These are phyloP conservation scores for Agrotis clavis DNA, from an alignment of 2,888 invertebrate genomes.

Conservation along the genomic window DNA sequence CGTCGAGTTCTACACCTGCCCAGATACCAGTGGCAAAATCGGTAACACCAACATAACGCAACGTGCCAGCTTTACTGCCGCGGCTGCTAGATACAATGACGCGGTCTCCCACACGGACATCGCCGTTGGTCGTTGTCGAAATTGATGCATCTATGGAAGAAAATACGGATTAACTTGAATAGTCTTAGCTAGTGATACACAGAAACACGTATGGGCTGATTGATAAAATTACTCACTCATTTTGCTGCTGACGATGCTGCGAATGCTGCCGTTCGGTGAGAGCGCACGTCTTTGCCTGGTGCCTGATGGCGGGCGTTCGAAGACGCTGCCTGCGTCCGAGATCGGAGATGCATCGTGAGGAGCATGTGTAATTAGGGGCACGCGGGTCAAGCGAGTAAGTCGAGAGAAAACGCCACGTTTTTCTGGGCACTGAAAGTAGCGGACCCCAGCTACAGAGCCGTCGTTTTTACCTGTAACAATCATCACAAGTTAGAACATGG, in stretches of 20 bases:
- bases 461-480: conserved; percentile 96
- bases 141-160: conserved; percentile 84
- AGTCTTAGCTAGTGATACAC: background rate
- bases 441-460: conserved; percentile 97
- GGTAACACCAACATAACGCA: conserved; percentile 96
- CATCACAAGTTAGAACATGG: conserved; percentile 15
- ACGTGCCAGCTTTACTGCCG: conserved; percentile 96
- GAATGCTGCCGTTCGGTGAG: conserved; percentile 89
- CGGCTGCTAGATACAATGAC: conserved; percentile 97
- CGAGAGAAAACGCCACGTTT: conserved; percentile 98
- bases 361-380: conserved; percentile 91
- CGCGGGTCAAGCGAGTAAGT: conserved; percentile 95
- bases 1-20: conserved; percentile 99
- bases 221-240: conserved; percentile 85
- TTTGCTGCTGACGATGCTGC: conserved; percentile 89
- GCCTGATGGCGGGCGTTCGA: conserved; percentile 87
- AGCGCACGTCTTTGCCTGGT: conserved; percentile 84
- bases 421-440: conserved; percentile 98
- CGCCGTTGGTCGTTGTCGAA: conserved; percentile 89
- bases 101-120: conserved; percentile 96
- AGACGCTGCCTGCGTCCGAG: conserved; percentile 88
- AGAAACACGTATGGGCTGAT: background rate
- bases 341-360: conserved; percentile 88
- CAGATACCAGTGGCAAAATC: conserved; percentile 98
- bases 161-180: conserved; percentile 16